These are phyloP conservation scores for Anoura caudifer DNA, from an alignment of 2,113 vertebrate genomes.

Conservation along the genomic window DNA sequence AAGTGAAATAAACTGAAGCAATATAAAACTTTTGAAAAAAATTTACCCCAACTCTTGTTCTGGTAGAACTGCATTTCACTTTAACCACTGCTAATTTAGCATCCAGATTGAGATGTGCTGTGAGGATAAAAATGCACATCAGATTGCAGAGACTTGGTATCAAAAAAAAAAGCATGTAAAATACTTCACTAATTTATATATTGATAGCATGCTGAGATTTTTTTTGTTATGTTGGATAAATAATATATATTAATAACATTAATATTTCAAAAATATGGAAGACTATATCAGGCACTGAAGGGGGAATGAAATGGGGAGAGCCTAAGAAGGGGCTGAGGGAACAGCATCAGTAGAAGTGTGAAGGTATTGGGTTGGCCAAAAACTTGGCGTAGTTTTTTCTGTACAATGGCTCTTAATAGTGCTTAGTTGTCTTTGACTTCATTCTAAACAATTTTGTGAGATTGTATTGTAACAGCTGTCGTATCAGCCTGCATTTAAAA, in stretches of 20 bases:
- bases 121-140: background rate
- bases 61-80: background rate
- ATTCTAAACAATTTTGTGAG: too few relatives aligned
- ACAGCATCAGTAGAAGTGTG: background rate
- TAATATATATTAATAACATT: background rate
- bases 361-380: background rate
- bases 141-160: background rate
- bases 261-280: background rate
- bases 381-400: too few relatives aligned
- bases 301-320: background rate
- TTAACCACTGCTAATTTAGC: slow-evolving; percentile 3
- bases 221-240: background rate
- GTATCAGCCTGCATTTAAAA: too few relatives aligned
- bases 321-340: background rate
- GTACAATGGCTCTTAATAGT: too few relatives aligned
- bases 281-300: background rate
- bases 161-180: background rate
- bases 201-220: background rate
- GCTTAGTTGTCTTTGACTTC: too few relatives aligned
- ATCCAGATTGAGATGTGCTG: background rate
- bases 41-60: background rate
- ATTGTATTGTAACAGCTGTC: too few relatives aligned
- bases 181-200: background rate
- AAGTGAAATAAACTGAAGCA: background rate
- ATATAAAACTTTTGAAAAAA: background rate